These are phyloP conservation scores for Eubucco bourcierii DNA, from an alignment of 2,113 vertebrate genomes.

Conservation along the genomic window DNA sequence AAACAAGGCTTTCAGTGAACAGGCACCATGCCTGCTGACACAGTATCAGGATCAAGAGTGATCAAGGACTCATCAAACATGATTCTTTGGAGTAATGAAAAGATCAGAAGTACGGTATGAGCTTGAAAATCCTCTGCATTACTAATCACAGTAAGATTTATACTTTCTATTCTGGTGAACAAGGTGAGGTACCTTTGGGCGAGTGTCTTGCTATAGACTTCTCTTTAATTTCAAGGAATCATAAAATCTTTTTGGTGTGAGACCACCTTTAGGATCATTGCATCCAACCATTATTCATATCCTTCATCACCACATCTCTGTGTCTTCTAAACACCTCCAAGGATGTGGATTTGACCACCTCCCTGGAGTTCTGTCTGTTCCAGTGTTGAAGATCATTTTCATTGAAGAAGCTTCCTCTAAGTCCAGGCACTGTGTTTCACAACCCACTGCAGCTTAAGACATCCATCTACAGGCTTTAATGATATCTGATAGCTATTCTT, in stretches of 20 bases:
- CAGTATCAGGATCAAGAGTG: background rate
- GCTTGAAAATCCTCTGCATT: background rate
- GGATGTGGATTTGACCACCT: too few relatives aligned
- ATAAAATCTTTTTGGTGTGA: too few relatives aligned
- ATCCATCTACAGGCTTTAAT: background rate
- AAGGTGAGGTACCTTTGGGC: background rate
- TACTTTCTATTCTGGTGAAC: background rate
- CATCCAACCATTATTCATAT: too few relatives aligned
- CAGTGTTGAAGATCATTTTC: too few relatives aligned
- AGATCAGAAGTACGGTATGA: background rate
- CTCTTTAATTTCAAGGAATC: background rate
- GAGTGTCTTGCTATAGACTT: background rate
- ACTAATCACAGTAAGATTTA: background rate
- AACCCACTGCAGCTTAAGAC: background rate
- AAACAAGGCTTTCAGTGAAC: background rate
- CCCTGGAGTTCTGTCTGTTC: too few relatives aligned
- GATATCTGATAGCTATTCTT: background rate
- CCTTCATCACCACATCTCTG: too few relatives aligned
- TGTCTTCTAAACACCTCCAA: too few relatives aligned
- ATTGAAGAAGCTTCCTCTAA: background rate
- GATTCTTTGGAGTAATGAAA: background rate
- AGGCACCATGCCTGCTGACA: background rate
- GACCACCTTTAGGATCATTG: too few relatives aligned
- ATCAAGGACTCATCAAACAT: background rate
- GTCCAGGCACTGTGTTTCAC: background rate